A percentile compares a stretch with the other conserved stretches of the same genome.
Evolutionary conservation across 2,888 invertebrate species (phyloP).

Genomic region (Antheraea assamensis): DNA sequence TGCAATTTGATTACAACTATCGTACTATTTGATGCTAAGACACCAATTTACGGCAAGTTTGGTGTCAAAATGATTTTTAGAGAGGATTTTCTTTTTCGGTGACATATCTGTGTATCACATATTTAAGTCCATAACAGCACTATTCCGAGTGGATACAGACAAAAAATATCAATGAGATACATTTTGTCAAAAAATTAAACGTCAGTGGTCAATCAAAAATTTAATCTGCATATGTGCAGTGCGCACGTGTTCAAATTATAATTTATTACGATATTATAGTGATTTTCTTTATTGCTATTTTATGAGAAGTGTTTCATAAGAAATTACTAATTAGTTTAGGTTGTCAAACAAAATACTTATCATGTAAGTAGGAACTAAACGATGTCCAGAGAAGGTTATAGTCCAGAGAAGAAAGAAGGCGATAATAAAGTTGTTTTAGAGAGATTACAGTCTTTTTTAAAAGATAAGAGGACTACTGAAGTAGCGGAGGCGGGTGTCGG

Average conservation of each 20-base stretch:
- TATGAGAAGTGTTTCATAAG: neutral
- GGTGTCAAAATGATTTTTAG: no score
- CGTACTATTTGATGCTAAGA: no score
- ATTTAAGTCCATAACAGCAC: no score
- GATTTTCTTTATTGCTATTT: neutral
- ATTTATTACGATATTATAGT: conserved; percentile 26
- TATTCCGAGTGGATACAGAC: no score
- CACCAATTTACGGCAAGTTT: no score
- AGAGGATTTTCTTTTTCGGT: no score
- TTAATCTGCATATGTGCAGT: conserved; percentile 38
- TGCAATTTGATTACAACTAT: no score
- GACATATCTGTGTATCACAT: no score
- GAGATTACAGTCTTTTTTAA: conserved; percentile 72
- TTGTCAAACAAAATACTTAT: conserved; percentile 20
- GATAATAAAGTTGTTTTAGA: conserved; percentile 78
- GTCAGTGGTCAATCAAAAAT: conserved; percentile 25
- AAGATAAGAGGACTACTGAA: conserved; percentile 73
- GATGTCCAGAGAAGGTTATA: conserved; percentile 80
- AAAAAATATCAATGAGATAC: neutral
- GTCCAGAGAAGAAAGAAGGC: conserved; percentile 73
- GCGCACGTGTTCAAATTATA: conserved; percentile 48
- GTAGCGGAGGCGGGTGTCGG: conserved; percentile 50
- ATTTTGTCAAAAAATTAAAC: neutral
- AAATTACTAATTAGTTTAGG: neutral
- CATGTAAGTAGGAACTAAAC: conserved; percentile 48